Evolutionary conservation across 2,888 invertebrate genomes (phyloP).

Genomic region (Drosophila ustulata): DNA sequence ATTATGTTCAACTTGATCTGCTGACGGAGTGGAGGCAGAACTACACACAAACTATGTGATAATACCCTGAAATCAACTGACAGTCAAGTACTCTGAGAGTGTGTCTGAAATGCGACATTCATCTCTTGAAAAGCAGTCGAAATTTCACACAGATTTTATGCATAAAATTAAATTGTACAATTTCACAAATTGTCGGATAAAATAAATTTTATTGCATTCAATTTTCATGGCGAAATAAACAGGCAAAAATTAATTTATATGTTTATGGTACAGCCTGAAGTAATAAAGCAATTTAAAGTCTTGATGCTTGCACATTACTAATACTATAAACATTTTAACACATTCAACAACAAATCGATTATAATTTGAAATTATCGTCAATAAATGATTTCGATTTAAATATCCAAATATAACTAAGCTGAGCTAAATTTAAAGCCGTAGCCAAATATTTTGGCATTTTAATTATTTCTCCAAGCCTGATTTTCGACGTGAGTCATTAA

Average conservation of each 20-base stretch:
- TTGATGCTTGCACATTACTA: neutral
- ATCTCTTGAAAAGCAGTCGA: neutral
- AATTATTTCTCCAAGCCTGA: neutral
- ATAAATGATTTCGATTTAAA: no score
- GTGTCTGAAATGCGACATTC: neutral
- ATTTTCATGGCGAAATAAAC: neutral
- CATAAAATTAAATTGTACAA: neutral
- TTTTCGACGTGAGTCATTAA: neutral
- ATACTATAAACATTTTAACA: neutral
- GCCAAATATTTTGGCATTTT: neutral
- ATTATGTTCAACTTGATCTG: conserved; percentile 13
- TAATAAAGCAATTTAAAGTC: neutral
- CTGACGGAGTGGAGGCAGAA: conserved; percentile 1
- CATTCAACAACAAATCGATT: neutral
- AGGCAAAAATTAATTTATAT: neutral
- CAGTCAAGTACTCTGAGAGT: neutral
- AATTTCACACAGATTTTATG: neutral
- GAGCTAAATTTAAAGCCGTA: neutral
- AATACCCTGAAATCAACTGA: conserved; percentile 1
- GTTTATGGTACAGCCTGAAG: neutral
- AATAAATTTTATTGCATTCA: neutral
- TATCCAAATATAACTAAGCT: no score
- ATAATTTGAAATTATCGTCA: no score
- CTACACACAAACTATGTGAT: conserved; percentile 6
- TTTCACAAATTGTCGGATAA: neutral